Evolutionary conservation across 2,888 invertebrate genomes (phyloP).

Genomic region (Lasiommata megera): DNA sequence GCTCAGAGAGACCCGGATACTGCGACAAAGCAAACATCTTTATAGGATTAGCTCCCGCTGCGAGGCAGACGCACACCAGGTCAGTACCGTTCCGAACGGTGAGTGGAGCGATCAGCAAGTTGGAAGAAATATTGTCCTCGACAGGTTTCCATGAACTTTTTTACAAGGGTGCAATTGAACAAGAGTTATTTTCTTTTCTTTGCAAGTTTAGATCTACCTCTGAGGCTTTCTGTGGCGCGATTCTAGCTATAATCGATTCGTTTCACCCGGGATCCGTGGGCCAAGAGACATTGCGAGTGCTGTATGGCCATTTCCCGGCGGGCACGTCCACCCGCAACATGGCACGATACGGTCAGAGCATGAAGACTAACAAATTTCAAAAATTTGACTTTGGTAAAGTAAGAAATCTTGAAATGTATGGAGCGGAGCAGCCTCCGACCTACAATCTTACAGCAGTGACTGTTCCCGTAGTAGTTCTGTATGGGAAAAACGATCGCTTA

Average conservation of each 20-base stretch:
- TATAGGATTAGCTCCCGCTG: slow-evolving; percentile 84
- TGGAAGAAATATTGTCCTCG: slow-evolving; percentile 39
- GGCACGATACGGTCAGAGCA: slow-evolving; percentile 57
- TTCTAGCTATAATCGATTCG: slow-evolving; percentile 44
- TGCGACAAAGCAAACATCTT: slow-evolving; percentile 83
- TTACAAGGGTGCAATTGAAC: slow-evolving; percentile 47
- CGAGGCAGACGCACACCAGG: slow-evolving; percentile 66
- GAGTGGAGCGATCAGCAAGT: slow-evolving; percentile 28
- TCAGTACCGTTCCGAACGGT: slow-evolving; percentile 40
- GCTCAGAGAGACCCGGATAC: slow-evolving; percentile 83
- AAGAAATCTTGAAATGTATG: slow-evolving; percentile 50
- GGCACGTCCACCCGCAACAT: slow-evolving; percentile 55
- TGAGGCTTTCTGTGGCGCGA: slow-evolving; percentile 41
- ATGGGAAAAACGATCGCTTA: slow-evolving; percentile 77
- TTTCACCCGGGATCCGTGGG: slow-evolving; percentile 53
- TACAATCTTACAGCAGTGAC: slow-evolving; percentile 52
- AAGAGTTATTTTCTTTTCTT: slow-evolving; percentile 51
- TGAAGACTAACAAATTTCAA: slow-evolving; percentile 42
- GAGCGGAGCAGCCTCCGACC: slow-evolving; percentile 46
- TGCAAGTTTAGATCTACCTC: slow-evolving; percentile 47
- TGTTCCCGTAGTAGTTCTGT: slow-evolving; percentile 51
- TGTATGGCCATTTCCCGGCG: slow-evolving; percentile 57
- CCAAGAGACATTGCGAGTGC: slow-evolving; percentile 42
- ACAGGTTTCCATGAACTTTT: slow-evolving; percentile 50
- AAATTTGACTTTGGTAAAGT: slow-evolving; percentile 58